phyloP scores from a whole-genome alignment of 2,888 invertebrate genomes.

The Sarcophaga caerulescens region DNA sequence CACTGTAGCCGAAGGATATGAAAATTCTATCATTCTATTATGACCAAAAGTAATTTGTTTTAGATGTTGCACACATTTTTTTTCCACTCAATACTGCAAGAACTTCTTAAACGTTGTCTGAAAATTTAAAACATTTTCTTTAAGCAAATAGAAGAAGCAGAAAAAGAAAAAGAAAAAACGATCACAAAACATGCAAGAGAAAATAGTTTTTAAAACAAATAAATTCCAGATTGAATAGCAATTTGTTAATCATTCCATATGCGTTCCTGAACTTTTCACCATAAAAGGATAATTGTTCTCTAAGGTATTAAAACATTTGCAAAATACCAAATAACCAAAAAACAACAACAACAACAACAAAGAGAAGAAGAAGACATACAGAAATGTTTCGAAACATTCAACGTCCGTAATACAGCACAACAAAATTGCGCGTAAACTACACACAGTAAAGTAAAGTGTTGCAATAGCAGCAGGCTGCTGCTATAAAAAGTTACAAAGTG shows the following conservation, averaged over 20 bases:
- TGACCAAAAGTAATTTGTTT: conserved; percentile 56
- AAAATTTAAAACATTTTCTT: conserved; percentile 63
- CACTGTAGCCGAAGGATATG: conserved; percentile 48
- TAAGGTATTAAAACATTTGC: conserved; percentile 71
- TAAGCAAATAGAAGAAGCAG: neutral
- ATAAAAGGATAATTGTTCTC: conserved; percentile 73
- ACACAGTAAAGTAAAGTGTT: neutral
- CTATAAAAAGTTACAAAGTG: neutral
- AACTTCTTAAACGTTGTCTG: conserved; percentile 15
- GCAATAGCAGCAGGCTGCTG: too few species aligned
- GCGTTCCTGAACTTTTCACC: conserved; percentile 64
- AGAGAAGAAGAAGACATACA: conserved; percentile 10
- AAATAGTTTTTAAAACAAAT: conserved; percentile 51
- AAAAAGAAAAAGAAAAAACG: neutral
- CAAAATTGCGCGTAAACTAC: neutral
- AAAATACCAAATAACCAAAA: conserved; percentile 41
- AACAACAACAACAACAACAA: conserved; percentile 6
- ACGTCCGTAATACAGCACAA: neutral
- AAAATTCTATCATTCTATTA: conserved; percentile 45
- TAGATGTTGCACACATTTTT: conserved; percentile 31
- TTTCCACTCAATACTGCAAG: conserved; percentile 13
- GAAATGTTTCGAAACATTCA: conserved; percentile 8
- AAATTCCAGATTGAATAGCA: conserved; percentile 66
- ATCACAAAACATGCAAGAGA: neutral
- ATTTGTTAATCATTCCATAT: conserved; percentile 69